Conservation (phyloP, 2,888 invertebrate genomes). For the Drosophila anomalata region DNA sequence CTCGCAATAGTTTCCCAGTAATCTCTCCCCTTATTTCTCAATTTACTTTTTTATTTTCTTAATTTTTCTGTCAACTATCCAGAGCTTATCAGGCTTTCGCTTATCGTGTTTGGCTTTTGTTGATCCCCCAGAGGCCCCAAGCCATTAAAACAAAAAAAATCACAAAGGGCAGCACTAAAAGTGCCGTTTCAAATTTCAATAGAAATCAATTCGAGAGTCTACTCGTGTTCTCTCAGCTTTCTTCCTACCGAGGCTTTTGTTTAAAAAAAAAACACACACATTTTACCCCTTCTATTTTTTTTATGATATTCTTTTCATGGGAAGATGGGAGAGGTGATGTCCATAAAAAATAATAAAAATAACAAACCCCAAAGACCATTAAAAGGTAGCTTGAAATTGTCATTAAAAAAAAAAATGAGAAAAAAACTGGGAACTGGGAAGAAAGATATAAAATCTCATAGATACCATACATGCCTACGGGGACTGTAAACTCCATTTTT, state of each 20-base stretch:
- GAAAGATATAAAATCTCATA: slow-evolving; percentile 25
- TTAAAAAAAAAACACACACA: slow-evolving; percentile 35
- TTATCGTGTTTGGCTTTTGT: slow-evolving; percentile 22
- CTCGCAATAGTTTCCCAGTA: neutral
- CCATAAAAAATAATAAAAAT: slow-evolving; percentile 41
- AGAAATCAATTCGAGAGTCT: slow-evolving; percentile 70
- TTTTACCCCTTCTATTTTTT: slow-evolving; percentile 42
- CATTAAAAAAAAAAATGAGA: slow-evolving; percentile 53
- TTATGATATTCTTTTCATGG: slow-evolving; percentile 26
- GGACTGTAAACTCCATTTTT: slow-evolving; percentile 59
- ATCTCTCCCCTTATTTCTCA: slow-evolving; percentile 9
- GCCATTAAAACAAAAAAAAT: slow-evolving; percentile 31
- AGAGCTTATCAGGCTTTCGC: slow-evolving; percentile 21
- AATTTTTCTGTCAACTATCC: neutral
- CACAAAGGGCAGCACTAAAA: slow-evolving; percentile 51
- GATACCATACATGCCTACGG: slow-evolving; percentile 11
- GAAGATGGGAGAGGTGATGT: slow-evolving; percentile 6
- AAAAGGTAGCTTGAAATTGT: slow-evolving; percentile 68
- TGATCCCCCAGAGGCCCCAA: slow-evolving; percentile 8
- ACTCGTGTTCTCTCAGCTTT: slow-evolving; percentile 51
- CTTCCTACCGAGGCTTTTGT: slow-evolving; percentile 51
- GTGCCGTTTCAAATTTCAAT: slow-evolving; percentile 75
- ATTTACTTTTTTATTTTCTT: slow-evolving; percentile 16
- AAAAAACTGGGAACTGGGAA: slow-evolving; percentile 18
- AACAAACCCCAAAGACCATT: slow-evolving; percentile 49